A percentile compares a stretch with the other conserved stretches of the same genome.
These are phyloP conservation scores for Serranus cabrilla DNA, from an alignment of 2,797 vertebrate genomes.

Conservation along the genomic window DNA sequence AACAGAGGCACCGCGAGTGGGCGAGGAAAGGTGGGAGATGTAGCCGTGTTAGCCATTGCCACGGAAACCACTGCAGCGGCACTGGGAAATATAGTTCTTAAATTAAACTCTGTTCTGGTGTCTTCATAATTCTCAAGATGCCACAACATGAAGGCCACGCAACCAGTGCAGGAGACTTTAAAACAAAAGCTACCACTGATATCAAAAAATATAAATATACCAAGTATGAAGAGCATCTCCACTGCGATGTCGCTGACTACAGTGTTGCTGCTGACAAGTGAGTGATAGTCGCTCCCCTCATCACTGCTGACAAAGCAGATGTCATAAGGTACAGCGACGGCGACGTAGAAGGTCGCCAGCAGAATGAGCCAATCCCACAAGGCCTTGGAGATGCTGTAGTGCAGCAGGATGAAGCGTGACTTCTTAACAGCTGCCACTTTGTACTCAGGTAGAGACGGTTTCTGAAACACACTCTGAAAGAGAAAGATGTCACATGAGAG, in stretches of 20 bases:
- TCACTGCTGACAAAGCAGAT: slow-evolving; percentile 91
- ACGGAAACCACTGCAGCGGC: slow-evolving; percentile 67
- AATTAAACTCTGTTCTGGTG: slow-evolving; percentile 36
- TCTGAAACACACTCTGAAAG: slow-evolving; percentile 92
- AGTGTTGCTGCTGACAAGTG: slow-evolving; percentile 87
- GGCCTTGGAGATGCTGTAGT: slow-evolving; percentile 97
- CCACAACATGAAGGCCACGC: slow-evolving; percentile 7
- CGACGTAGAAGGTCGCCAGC: slow-evolving; percentile 96
- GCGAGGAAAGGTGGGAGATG: slow-evolving; percentile 49
- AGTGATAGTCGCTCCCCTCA: slow-evolving; percentile 80
- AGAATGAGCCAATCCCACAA: slow-evolving; percentile 97
- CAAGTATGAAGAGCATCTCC: slow-evolving; percentile 98
- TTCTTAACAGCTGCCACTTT: slow-evolving; percentile 95
- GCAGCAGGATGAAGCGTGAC: slow-evolving; percentile 95
- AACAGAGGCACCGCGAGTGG: slow-evolving; percentile 62
- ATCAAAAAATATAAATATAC: slow-evolving; percentile 71
- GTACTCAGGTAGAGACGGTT: slow-evolving; percentile 93
- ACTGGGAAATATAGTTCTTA: slow-evolving; percentile 13
- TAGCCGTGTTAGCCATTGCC: slow-evolving; percentile 49
- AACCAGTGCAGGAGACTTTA: slow-evolving; percentile 6
- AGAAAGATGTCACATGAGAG: background rate
- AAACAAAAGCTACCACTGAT: slow-evolving; percentile 10
- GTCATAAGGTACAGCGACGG: slow-evolving; percentile 94
- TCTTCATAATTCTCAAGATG: slow-evolving; percentile 18
- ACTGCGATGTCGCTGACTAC: slow-evolving; percentile 94